Evolutionary conservation across 2,113 vertebrate genomes (phyloP), one percentile per base, ranked within the genome.

Genomic region (Coreoperca whiteheadi): DNA sequence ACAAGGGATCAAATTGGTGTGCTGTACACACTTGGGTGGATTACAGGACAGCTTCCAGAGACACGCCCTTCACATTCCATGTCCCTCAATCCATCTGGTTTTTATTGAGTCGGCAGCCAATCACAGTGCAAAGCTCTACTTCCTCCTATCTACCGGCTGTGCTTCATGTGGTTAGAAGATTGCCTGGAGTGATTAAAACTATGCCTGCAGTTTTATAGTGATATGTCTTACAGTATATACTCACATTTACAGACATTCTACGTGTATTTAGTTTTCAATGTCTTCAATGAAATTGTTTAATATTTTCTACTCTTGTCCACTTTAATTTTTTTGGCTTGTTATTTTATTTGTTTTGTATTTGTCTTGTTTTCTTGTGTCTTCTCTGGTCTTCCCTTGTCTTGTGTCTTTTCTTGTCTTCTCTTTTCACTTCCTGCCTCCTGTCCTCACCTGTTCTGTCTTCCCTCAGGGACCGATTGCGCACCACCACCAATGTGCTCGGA

Each of bases 401-500:
- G 46, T 61, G 30, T 25, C 3, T 2, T 43, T 2, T 51, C 25
- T 32, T 54, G 2, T 70, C 34, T 51, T 41, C 41, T 32, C 20
- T 48, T 61, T 7, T 1, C 16, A 9, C 21, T 37, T 0, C 14
- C 23, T n/a, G 4, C 32, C 15, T 50, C 21, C 21, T 15, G 20
- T 66, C 64, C 63, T 89, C 34, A 83, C 9, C 77, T 37, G 11
- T 53, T 65, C 23, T 66, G 39, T 79, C 51, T 87, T 56, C 53
- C 59, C 61, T 25, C 82, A 99, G 98, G 92, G 98, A 99, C 87
- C 97, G 98, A 66, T 94, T 99, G 41, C 97, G 98, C 41, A 99
- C 98, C 75, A 96, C 94, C 67, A 99, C 98, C 46, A 99, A 99
- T 0, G 98, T 99, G 28, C 90, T 99, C 16, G 98, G 98, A 84